Evolutionary conservation across 2,888 invertebrate genomes (phyloP).

Genomic region (Artemia sp.): DNA sequence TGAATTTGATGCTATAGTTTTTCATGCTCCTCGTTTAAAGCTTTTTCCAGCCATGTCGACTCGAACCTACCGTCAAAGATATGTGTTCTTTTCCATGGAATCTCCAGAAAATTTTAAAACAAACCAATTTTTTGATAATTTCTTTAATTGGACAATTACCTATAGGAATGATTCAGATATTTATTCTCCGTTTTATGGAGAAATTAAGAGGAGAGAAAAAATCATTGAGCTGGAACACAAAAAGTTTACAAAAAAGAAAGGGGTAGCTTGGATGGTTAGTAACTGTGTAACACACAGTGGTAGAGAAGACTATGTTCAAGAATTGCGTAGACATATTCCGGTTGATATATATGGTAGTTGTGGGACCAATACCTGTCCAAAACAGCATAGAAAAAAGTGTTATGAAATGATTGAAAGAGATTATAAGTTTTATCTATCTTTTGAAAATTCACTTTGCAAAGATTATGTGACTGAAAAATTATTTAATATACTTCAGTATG

Average conservation of each 20-base stretch:
- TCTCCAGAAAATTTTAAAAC: conserved; percentile 19
- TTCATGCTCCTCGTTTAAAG: conserved; percentile 18
- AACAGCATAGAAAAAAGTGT: conserved; percentile 10
- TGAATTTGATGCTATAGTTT: conserved; percentile 19
- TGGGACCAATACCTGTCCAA: conserved; percentile 16
- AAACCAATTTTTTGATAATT: conserved; percentile 3
- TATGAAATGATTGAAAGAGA: conserved; percentile 19
- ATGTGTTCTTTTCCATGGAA: conserved; percentile 21
- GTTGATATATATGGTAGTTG: conserved; percentile 24
- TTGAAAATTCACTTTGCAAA: conserved; percentile 22
- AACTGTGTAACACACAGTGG: conserved; percentile 24
- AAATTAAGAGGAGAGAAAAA: neutral
- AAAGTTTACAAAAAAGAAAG: conserved; percentile 21
- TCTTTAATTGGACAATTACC: conserved; percentile 23
- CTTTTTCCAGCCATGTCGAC: conserved; percentile 9
- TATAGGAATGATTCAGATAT: conserved; percentile 21
- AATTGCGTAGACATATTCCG: conserved; percentile 23
- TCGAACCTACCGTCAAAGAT: conserved; percentile 18
- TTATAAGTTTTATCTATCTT: conserved; percentile 23
- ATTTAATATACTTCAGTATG: conserved; percentile 17
- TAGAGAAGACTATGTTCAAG: conserved; percentile 24
- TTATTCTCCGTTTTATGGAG: conserved; percentile 18
- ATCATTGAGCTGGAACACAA: neutral
- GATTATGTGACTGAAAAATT: conserved; percentile 22
- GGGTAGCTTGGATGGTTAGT: conserved; percentile 25